A percentile compares a stretch with the other conserved stretches of the same genome.
Conservation (phyloP, 2,888 invertebrate species). For the Pseudococcus viburni region DNA sequence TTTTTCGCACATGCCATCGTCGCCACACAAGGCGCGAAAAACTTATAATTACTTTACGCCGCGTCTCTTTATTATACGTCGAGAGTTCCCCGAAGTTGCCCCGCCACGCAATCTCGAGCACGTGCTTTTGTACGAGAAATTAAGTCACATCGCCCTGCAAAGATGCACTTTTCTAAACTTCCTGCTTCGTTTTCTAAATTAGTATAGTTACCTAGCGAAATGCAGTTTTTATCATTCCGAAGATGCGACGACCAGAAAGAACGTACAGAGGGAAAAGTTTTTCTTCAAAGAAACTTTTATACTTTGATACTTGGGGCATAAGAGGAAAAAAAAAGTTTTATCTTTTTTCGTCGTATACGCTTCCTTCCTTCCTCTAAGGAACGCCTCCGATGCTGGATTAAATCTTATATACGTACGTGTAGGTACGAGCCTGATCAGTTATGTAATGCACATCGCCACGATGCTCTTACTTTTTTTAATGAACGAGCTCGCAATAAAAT, state of each 20-base stretch:
- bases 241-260: background rate
- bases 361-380: background rate
- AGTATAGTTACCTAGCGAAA: background rate
- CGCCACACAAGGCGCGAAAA: constrained; percentile 13
- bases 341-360: background rate
- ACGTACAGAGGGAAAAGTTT: background rate
- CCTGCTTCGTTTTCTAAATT: background rate
- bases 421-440: constrained; percentile 25
- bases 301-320: constrained; percentile 48
- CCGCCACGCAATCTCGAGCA: background rate
- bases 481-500: constrained; percentile 46
- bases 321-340: constrained; percentile 26
- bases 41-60: constrained; percentile 22
- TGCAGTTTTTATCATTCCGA: constrained; percentile 25
- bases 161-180: constrained; percentile 24
- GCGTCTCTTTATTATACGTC: background rate
- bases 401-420: background rate
- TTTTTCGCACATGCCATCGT: constrained; percentile 15
- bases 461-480: constrained; percentile 57
- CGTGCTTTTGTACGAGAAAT: constrained; percentile 27
- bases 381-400: background rate
- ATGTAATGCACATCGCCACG: constrained; percentile 48
- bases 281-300: constrained; percentile 49
- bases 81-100: background rate
- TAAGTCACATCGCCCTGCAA: background rate